Percentiles rank a stretch among this genome's conserved stretches.
phyloP scores from a whole-genome alignment of 2,888 invertebrate species.

The Drosophila leonis region DNA sequence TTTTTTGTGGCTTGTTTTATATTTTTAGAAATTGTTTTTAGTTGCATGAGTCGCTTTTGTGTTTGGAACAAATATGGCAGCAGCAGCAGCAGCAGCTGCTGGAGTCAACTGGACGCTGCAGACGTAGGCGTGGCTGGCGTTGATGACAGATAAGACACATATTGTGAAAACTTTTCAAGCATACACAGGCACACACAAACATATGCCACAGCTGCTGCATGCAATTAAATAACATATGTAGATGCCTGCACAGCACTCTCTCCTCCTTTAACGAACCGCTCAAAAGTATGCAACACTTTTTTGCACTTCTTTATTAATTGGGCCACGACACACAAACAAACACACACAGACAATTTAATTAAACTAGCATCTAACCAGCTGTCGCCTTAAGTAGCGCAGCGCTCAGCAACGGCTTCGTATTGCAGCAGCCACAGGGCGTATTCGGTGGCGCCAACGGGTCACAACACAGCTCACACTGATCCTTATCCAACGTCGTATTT shows the following conservation, averaged over 20 bases:
- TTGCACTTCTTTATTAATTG: slow-evolving; percentile 53
- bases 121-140: slow-evolving; percentile 22
- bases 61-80: slow-evolving; percentile 22
- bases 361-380: slow-evolving; percentile 63
- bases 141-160: slow-evolving; percentile 79
- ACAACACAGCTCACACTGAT: slow-evolving; percentile 60
- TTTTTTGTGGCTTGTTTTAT: slow-evolving; percentile 58
- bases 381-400: slow-evolving; percentile 59
- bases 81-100: slow-evolving; percentile 5
- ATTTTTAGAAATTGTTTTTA: slow-evolving; percentile 80
- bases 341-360: slow-evolving; percentile 57
- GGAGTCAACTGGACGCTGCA: slow-evolving; percentile 26
- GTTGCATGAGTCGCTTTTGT: slow-evolving; percentile 56
- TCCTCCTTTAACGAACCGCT: slow-evolving; percentile 20
- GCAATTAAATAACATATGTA: slow-evolving; percentile 21
- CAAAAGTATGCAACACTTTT: slow-evolving; percentile 58
- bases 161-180: slow-evolving; percentile 45
- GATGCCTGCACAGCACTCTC: background rate
- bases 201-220: slow-evolving; percentile 23
- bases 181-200: background rate
- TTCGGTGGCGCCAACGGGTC: slow-evolving; percentile 18
- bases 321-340: background rate
- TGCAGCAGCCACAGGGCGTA: slow-evolving; percentile 49
- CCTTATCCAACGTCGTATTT: slow-evolving; percentile 23
- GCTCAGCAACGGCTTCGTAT: slow-evolving; percentile 62